These are phyloP conservation scores for Xanthia togata DNA, from an alignment of 2,888 invertebrate species.

Conservation along the genomic window DNA sequence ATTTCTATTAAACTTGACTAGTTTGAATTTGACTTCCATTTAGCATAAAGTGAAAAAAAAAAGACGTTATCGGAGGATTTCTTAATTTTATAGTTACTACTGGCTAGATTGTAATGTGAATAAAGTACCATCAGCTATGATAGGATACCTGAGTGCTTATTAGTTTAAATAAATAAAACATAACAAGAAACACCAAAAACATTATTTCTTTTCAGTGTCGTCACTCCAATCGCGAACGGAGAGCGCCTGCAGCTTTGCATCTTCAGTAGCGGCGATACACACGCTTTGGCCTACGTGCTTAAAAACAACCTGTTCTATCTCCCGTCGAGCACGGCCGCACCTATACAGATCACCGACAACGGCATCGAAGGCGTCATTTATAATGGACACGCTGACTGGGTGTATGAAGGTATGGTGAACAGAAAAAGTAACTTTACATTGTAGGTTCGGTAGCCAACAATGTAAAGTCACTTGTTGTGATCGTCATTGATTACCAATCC, in stretches of 20 bases:
- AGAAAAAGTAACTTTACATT: neutral
- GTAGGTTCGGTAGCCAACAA: no score
- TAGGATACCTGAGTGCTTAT: neutral
- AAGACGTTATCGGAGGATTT: no score
- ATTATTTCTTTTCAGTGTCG: slow-evolving; percentile 70
- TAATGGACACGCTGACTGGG: slow-evolving; percentile 98
- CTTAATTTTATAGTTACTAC: no score
- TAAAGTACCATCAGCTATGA: no score
- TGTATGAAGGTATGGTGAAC: slow-evolving; percentile 94
- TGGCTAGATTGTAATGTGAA: no score
- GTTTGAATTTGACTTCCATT: no score
- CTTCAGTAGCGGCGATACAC: slow-evolving; percentile 86
- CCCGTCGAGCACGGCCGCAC: slow-evolving; percentile 76
- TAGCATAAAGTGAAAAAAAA: no score
- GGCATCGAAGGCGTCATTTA: slow-evolving; percentile 92
- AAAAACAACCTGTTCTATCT: slow-evolving; percentile 93
- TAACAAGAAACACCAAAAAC: neutral
- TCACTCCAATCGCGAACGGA: slow-evolving; percentile 87
- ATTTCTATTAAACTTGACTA: no score
- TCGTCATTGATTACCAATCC: no score
- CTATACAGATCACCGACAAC: slow-evolving; percentile 90
- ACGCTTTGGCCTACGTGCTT: slow-evolving; percentile 91
- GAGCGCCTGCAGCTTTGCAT: slow-evolving; percentile 91
- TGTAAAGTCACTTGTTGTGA: no score
- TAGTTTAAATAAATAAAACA: neutral